Evolutionary conservation across 2,113 vertebrate species (phyloP).

Genomic region (Ramphastos sulfuratus): DNA sequence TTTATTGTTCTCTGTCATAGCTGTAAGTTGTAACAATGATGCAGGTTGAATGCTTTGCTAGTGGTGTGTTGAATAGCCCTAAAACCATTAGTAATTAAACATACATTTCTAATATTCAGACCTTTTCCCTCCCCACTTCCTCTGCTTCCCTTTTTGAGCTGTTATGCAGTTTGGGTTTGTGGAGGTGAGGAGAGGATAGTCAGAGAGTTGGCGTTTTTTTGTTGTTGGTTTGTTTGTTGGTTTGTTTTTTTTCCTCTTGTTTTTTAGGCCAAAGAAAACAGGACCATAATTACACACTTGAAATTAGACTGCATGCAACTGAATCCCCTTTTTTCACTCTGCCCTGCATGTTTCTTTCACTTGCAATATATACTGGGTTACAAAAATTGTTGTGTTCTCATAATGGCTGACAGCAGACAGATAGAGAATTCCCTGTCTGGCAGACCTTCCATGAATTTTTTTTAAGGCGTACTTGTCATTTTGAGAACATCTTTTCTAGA

Average conservation of each 20-base stretch:
- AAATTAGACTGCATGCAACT: slow-evolving; percentile 77
- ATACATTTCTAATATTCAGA: not conserved
- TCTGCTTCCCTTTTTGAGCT: slow-evolving; percentile 46
- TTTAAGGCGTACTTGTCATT: slow-evolving; percentile 40
- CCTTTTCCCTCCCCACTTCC: not conserved
- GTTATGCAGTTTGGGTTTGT: slow-evolving; percentile 32
- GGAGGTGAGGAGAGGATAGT: slow-evolving; percentile 57
- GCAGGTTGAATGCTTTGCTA: not conserved
- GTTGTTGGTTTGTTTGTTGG: not conserved
- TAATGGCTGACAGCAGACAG: slow-evolving; percentile 53
- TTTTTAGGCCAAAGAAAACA: not conserved
- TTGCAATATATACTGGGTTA: slow-evolving; percentile 72
- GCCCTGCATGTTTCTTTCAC: slow-evolving; percentile 73
- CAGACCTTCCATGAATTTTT: slow-evolving; percentile 33
- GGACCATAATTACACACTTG: slow-evolving; percentile 74
- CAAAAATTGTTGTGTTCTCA: slow-evolving; percentile 63
- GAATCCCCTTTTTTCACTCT: slow-evolving; percentile 65
- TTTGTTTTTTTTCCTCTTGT: not conserved
- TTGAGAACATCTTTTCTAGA: slow-evolving; percentile 57
- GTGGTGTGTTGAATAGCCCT: slow-evolving; percentile 42
- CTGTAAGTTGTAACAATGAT: not conserved
- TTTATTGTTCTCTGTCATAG: not conserved
- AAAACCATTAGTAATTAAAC: not conserved
- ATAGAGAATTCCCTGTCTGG: not conserved
- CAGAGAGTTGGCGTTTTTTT: slow-evolving; percentile 3